Conservation (phyloP, 2,888 invertebrate genomes). For the Psococerastis gibbosa region DNA sequence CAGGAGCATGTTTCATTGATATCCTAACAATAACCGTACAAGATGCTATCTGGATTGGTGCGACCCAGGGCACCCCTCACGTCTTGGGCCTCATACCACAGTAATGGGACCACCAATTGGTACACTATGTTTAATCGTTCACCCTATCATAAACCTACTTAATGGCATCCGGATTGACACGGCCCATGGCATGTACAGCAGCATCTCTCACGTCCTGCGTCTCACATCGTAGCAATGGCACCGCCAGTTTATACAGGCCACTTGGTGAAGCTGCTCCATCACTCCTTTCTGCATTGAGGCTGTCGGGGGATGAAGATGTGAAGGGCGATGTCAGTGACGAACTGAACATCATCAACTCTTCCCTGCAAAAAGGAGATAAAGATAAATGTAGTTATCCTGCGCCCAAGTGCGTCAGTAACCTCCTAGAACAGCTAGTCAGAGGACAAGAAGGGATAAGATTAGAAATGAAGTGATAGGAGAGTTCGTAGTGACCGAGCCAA, state of each 20-base stretch:
- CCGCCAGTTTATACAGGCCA: slow-evolving; percentile 79
- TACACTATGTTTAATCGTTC: no score
- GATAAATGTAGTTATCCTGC: no score
- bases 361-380: slow-evolving; percentile 31
- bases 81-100: slow-evolving; percentile 84
- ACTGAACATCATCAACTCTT: slow-evolving; percentile 6
- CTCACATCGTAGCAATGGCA: slow-evolving; percentile 84
- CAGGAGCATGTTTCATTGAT: no score
- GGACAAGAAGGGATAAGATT: no score
- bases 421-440: no score
- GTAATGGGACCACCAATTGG: slow-evolving; percentile 77
- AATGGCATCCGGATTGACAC: slow-evolving; percentile 84
- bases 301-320: slow-evolving; percentile 61
- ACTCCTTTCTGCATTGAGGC: slow-evolving; percentile 58
- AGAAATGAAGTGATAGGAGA: no score
- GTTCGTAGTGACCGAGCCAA: no score
- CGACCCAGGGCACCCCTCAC: slow-evolving; percentile 91
- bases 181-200: slow-evolving; percentile 82
- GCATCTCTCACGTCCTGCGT: slow-evolving; percentile 85
- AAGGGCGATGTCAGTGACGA: slow-evolving; percentile 6
- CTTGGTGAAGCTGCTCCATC: slow-evolving; percentile 71
- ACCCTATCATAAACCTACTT: slow-evolving; percentile 71
- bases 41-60: slow-evolving; percentile 84
- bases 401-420: no score
- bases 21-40: no score